Base-by-base conservation (phyloP, 2,888 invertebrate species). In the Acronicta psi region DNA sequence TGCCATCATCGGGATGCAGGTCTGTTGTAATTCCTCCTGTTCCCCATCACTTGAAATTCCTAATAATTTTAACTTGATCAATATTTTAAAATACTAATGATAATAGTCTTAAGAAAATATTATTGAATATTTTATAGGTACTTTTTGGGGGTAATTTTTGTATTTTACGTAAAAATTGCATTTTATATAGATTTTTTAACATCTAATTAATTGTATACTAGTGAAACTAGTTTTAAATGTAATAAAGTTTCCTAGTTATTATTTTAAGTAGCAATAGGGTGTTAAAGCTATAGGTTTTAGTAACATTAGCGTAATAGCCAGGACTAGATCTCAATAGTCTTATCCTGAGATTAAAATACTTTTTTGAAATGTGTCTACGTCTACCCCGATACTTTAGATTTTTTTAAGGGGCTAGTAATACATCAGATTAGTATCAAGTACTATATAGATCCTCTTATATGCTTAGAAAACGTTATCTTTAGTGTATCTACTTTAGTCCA, bases 1-100 rank as follows among this genome's bases (percentile, higher is more conserved):
- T 93, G 99, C 99, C 90, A 99, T 99, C 92, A 99, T 99, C 87
- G 99, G 99, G 89, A 99, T 99, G 99, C 98, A 98, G 97, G 98
- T 98, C 79, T 79, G 84, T 82, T 65, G 14, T 58, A 56, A 69
- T 75, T 79, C 59, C 66, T 55, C 63, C 56, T 59, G 41, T 49
- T 34, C 29, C 54, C 37, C 25, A 4, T 45, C 44, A 41, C 29
- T 34, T 69, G 34, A 47, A 52, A 55, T 59, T 42, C 37, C 38
- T 52, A 45, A 55, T 37, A 18, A 47, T 17, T 36, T 0, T 34
- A 36, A 49, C 2, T 23, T 40, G 3, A 62, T 41, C n/a, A 20
- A n/a, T 16, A 43, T 11, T 17, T 29, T 11, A 9, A 29, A 37
- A 37, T 37, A 16, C 1, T 13, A 34, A 31, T 31, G 25, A 46